These are phyloP conservation scores for Ferdinandea cuprea DNA, from an alignment of 2,888 invertebrate genomes.

Conservation along the genomic window DNA sequence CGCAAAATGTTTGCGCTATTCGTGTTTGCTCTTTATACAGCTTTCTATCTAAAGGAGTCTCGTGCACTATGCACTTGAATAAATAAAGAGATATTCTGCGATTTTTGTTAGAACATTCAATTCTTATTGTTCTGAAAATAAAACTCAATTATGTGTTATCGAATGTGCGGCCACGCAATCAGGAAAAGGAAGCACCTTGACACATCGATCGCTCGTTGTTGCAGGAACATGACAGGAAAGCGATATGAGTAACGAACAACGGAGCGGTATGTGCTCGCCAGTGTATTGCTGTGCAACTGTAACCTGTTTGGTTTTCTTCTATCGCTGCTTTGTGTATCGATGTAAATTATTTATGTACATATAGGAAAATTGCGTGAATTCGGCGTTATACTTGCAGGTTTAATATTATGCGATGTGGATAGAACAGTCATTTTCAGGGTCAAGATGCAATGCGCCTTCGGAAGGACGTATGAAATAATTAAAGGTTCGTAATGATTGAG, in stretches of 20 bases:
- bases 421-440: constrained; percentile 62
- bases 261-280: not conserved
- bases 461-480: constrained; percentile 31
- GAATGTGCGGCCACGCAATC: constrained; percentile 46
- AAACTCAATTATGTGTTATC: constrained; percentile 22
- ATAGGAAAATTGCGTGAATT: constrained; percentile 36
- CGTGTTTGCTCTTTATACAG: constrained; percentile 61
- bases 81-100: constrained; percentile 37
- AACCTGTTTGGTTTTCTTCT: constrained; percentile 58
- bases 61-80: constrained; percentile 62
- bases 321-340: not conserved
- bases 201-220: constrained; percentile 48
- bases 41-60: constrained; percentile 60
- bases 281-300: constrained; percentile 13
- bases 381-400: constrained; percentile 13
- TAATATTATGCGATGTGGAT: not conserved
- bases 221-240: constrained; percentile 67
- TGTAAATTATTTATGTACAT: constrained; percentile 21
- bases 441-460: constrained; percentile 58
- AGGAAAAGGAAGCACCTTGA: constrained; percentile 74
- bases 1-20: constrained; percentile 61
- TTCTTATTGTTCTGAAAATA: constrained; percentile 8
- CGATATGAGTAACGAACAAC: constrained; percentile 54
- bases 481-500: not conserved
- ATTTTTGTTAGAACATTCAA: constrained; percentile 24